Conservation (phyloP, 2,888 invertebrate genomes). For the Eupithecia dodoneata region DNA sequence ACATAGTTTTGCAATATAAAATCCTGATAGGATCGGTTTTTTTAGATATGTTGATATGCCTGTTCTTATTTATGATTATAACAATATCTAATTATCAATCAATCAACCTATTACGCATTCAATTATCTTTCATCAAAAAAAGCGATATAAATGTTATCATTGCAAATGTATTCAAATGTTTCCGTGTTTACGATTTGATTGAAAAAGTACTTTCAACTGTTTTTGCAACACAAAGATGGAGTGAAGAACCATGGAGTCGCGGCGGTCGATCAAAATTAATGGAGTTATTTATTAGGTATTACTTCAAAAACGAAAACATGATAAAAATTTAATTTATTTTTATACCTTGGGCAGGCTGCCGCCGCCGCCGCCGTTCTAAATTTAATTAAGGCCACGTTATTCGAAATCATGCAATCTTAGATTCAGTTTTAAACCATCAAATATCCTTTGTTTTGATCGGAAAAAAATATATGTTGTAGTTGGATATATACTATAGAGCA, state of each 20-base stretch:
- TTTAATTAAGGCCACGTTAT: too few relatives aligned
- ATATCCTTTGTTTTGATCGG: too few relatives aligned
- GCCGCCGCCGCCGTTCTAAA: not conserved
- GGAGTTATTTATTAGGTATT: not conserved
- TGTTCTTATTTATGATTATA: not conserved
- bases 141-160: not conserved
- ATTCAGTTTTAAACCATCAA: too few relatives aligned
- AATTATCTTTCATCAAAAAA: not conserved
- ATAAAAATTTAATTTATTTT: too few relatives aligned
- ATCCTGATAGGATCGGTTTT: not conserved
- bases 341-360: not conserved
- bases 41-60: not conserved
- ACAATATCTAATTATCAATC: too few relatives aligned
- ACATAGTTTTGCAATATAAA: slow-evolving; percentile 1
- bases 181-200: not conserved
- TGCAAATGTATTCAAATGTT: not conserved
- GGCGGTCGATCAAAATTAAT: not conserved
- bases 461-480: too few relatives aligned
- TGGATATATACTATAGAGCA: too few relatives aligned
- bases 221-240: not conserved
- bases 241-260: not conserved
- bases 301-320: not conserved
- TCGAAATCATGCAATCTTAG: too few relatives aligned
- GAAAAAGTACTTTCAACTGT: not conserved
- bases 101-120: not conserved